Conservation (phyloP, 1,140 invertebrate genomes). For the Ptiloglossa arizonensis region DNA sequence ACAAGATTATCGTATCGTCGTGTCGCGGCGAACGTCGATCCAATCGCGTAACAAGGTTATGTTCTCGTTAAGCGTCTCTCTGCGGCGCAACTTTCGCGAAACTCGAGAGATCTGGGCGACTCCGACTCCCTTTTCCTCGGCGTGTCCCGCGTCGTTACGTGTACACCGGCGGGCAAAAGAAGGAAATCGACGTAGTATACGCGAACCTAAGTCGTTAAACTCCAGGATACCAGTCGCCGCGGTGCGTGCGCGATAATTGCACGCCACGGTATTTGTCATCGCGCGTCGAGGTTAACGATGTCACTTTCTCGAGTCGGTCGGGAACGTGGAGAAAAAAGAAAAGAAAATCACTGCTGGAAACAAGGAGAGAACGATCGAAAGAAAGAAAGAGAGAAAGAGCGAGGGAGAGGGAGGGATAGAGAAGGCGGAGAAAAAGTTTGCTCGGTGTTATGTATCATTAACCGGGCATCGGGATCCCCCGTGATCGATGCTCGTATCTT, state of each 20-base stretch:
- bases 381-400: no score
- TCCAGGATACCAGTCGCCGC: neutral
- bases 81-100: constrained; percentile 39
- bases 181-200: neutral
- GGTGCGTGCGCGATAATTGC: constrained; percentile 20
- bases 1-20: constrained; percentile 50
- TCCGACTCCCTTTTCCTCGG: neutral
- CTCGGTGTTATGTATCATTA: constrained; percentile 1
- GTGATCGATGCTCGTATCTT: neutral
- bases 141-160: constrained; percentile 2
- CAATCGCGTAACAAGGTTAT: constrained; percentile 46
- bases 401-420: no score
- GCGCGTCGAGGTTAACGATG: neutral
- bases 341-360: neutral
- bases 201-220: constrained; percentile 6
- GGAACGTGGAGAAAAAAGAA: neutral
- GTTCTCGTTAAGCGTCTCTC: constrained; percentile 44
- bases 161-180: neutral
- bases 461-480: neutral
- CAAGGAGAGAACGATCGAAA: neutral
- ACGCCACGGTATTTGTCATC: constrained; percentile 23
- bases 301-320: neutral
- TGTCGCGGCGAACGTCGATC: constrained; percentile 45
- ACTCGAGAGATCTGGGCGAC: constrained; percentile 20
- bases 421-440: no score